Evolutionary conservation across 2,113 vertebrate species (phyloP), one percentile per base, ranked within the genome.

Genomic region (Melanocharis versteri): DNA sequence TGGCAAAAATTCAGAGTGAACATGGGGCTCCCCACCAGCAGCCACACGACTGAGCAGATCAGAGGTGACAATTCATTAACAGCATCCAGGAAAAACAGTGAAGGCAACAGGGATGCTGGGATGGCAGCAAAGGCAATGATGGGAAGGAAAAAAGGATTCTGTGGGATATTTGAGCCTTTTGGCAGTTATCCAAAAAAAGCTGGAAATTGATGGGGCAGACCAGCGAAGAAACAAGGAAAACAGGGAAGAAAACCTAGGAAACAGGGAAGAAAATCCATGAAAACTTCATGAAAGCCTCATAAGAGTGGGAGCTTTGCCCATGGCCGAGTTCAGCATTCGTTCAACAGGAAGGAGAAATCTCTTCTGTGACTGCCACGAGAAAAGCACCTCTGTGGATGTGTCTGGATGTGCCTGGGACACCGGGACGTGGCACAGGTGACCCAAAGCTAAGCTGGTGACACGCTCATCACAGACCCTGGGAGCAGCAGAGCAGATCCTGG

Each of bases 251-350:
- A 89, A 37, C 2, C 22, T 33, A 39, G 0, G 3, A 81, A 80
- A 78, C 18, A 47, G 28, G 8, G 22, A 56, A 80, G 31, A 79
- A 72, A 87, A 56, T 15, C 27, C 62, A 60, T 3, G 18, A 69
- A 77, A 69, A n/a, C 27, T 20, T 75, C 39, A 54, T 6, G 11
- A 81, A 77, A 77, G 31, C 24, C 37, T 58, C 0, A 0, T 23
- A 17, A 14, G 24, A 44, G 37, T 0, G 2, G 11, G 68, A 90
- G 65, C 19, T 76, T 60, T 54, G 37, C 35, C 44, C 20, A 6
- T 10, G 3, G 1, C 14, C 0, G 15, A 28, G 47, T 37, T 76
- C 13, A 71, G 71, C 0, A 0, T 18, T 30, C 12, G 9, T 6
- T 40, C 24, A 64, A 33, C 12, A 35, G 16, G 33, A 54, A 61